These are phyloP conservation scores for Troides aeacus DNA, from an alignment of 2,888 invertebrate species.

Conservation along the genomic window DNA sequence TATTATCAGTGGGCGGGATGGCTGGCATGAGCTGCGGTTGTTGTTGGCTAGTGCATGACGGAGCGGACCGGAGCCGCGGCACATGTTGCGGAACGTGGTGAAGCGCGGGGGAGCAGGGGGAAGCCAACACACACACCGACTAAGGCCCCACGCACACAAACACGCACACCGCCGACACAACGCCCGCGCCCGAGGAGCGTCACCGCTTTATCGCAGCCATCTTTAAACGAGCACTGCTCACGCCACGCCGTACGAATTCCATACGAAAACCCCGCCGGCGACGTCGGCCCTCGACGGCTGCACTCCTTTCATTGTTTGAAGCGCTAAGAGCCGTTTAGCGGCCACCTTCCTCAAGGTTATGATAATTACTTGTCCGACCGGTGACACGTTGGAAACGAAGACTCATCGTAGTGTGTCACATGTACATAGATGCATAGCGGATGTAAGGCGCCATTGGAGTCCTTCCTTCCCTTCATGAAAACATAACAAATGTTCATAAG, in stretches of 20 bases:
- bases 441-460: constrained; percentile 3
- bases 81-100: constrained; percentile 76
- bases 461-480: too few species aligned
- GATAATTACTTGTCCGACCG: constrained; percentile 65
- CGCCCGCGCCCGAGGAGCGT: constrained; percentile 74
- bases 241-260: constrained; percentile 74
- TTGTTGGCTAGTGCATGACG: constrained; percentile 47
- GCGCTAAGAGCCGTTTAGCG: constrained; percentile 50
- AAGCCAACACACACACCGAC: constrained; percentile 44
- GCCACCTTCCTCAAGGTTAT: constrained; percentile 64
- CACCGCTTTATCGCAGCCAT: constrained; percentile 79
- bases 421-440: constrained; percentile 13
- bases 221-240: constrained; percentile 75
- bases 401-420: constrained; percentile 41
- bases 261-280: constrained; percentile 56
- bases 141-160: constrained; percentile 64
- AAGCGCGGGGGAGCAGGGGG: constrained; percentile 37
- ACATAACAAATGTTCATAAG: background rate
- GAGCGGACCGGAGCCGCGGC: constrained; percentile 52
- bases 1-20: constrained; percentile 63
- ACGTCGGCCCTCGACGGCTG: constrained; percentile 53
- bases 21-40: constrained; percentile 54
- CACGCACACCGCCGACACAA: constrained; percentile 62
- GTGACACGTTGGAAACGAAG: constrained; percentile 60
- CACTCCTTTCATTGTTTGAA: constrained; percentile 63